Percentiles rank a stretch among this genome's conserved stretches.
These are phyloP conservation scores for Tinamus major DNA, from an alignment of 2,797 vertebrate genomes.

Conservation along the genomic window DNA sequence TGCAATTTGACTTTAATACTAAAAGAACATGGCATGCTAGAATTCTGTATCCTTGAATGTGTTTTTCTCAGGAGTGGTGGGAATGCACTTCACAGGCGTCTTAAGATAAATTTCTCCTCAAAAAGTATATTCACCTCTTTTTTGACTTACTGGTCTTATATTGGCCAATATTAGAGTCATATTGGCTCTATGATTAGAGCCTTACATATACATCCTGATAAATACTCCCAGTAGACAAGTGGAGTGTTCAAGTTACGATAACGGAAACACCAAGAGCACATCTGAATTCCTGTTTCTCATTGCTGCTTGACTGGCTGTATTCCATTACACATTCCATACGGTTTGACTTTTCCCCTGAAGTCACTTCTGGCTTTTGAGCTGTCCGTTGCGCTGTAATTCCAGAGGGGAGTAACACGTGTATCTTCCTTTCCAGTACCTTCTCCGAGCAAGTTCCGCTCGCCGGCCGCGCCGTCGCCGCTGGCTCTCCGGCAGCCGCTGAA, in stretches of 20 bases:
- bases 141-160: background rate
- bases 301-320: constrained; percentile 70
- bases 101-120: constrained; percentile 10
- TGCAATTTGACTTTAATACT: background rate
- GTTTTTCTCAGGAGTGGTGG: background rate
- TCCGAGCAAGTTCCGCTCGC: constrained; percentile 94
- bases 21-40: background rate
- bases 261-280: constrained; percentile 42
- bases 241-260: background rate
- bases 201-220: background rate
- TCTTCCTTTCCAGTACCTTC: constrained; percentile 88
- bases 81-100: background rate
- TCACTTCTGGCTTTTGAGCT: background rate
- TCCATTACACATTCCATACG: constrained; percentile 47
- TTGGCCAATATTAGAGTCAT: no score
- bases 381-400: background rate
- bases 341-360: constrained; percentile 37
- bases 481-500: constrained; percentile 94
- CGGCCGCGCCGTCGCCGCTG: constrained; percentile 91
- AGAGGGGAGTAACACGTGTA: constrained; percentile 3
- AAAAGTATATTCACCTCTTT: background rate
- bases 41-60: background rate
- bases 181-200: background rate
- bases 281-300: constrained; percentile 73
- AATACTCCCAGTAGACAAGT: background rate